Conservation (phyloP, 2,113 vertebrate genomes). For the Oreochromis spilurus region DNA sequence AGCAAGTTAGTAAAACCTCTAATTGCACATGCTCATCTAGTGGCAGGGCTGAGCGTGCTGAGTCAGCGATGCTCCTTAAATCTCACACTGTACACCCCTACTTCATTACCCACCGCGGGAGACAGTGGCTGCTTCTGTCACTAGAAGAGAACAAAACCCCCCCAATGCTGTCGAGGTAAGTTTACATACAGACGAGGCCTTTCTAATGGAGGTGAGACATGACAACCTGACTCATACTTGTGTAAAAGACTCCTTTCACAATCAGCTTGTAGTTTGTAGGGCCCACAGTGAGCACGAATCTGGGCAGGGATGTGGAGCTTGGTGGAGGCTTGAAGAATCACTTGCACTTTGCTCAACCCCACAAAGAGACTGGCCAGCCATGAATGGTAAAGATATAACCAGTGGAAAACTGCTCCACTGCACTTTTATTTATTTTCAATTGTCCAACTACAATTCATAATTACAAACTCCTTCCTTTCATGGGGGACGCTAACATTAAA, state of each 20-base stretch:
- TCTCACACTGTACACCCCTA: neutral
- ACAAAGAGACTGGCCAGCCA: neutral
- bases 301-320: neutral
- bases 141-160: neutral
- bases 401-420: neutral
- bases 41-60: neutral
- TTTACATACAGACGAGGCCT: neutral
- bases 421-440: neutral
- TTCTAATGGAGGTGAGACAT: neutral
- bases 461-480: neutral
- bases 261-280: neutral
- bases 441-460: no score
- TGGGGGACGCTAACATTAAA: neutral
- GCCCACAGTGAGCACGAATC: neutral
- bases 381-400: neutral
- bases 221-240: constrained; percentile 14
- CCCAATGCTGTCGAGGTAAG: neutral
- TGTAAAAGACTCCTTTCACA: neutral
- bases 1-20: neutral
- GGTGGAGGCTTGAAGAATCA: neutral
- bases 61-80: neutral
- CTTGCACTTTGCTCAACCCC: neutral
- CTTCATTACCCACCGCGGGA: neutral
- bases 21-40: neutral
- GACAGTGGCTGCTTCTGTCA: neutral